phyloP scores from a whole-genome alignment of 2,888 invertebrate species.

The Ligdia adustata region DNA sequence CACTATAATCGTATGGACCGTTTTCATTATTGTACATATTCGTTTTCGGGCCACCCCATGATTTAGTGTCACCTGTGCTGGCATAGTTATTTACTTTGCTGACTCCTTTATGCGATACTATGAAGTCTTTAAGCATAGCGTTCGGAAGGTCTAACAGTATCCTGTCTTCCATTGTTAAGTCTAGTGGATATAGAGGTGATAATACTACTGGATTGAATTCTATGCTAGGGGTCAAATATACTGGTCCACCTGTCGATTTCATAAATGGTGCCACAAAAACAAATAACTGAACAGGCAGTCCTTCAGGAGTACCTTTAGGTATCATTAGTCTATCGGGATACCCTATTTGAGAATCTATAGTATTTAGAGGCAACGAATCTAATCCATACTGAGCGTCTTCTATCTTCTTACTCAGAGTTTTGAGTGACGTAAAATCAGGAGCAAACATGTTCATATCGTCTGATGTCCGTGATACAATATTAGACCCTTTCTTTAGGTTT shows the following conservation, averaged over 20 bases:
- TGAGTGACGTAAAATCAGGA: slow-evolving; percentile 85
- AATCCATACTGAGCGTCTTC: slow-evolving; percentile 82
- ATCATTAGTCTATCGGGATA: slow-evolving; percentile 88
- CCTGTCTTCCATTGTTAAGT: slow-evolving; percentile 84
- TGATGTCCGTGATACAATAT: slow-evolving; percentile 85
- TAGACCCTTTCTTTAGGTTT: slow-evolving; percentile 85
- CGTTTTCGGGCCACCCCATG: slow-evolving; percentile 43
- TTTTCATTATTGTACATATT: slow-evolving; percentile 32
- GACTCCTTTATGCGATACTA: slow-evolving; percentile 60
- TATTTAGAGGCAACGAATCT: slow-evolving; percentile 76
- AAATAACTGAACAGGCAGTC: slow-evolving; percentile 86
- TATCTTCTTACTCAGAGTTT: slow-evolving; percentile 84
- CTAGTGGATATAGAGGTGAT: slow-evolving; percentile 89
- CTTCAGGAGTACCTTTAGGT: slow-evolving; percentile 87
- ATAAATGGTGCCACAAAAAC: slow-evolving; percentile 84
- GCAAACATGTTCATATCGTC: slow-evolving; percentile 84
- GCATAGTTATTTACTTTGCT: slow-evolving; percentile 43
- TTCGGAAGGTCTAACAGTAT: slow-evolving; percentile 67
- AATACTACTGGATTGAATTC: slow-evolving; percentile 68
- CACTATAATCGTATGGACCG: slow-evolving; percentile 38
- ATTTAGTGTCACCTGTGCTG: slow-evolving; percentile 41
- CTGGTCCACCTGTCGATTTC: slow-evolving; percentile 50
- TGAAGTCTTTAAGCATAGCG: slow-evolving; percentile 62
- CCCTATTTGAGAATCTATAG: slow-evolving; percentile 80
- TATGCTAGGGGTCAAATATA: slow-evolving; percentile 62